Percentiles rank a stretch among this genome's conserved stretches.
These are phyloP conservation scores for Pteronura brasiliensis DNA, from an alignment of 2,113 vertebrate species.

Conservation along the genomic window DNA sequence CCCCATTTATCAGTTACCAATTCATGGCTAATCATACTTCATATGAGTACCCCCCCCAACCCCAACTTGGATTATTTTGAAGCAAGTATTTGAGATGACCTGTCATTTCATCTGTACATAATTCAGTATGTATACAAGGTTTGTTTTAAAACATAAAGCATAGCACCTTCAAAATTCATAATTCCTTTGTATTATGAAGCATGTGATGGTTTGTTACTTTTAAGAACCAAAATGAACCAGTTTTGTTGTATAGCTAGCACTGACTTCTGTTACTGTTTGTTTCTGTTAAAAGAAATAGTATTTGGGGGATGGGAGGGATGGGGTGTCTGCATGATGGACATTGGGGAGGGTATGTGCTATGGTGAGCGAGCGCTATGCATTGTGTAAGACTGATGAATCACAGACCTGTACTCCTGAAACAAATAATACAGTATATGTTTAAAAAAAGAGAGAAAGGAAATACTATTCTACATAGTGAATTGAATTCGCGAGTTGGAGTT, in stretches of 20 bases:
- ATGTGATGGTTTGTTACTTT: constrained; percentile 1
- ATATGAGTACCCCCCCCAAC: not conserved
- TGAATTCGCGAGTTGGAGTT: not conserved
- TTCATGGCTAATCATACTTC: not conserved
- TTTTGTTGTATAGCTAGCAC: not conserved
- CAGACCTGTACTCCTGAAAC: too few relatives aligned
- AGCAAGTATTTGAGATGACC: not conserved
- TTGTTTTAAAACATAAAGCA: constrained; percentile 29
- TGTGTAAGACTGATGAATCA: too few relatives aligned
- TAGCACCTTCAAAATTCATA: not conserved
- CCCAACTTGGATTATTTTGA: not conserved
- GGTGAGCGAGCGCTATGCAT: too few relatives aligned
- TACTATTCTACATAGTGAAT: not conserved
- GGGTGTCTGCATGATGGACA: too few relatives aligned
- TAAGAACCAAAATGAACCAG: not conserved
- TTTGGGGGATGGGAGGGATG: not conserved
- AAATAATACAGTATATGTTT: too few relatives aligned
- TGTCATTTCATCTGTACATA: not conserved
- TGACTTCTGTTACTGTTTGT: not conserved
- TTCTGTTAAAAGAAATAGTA: not conserved
- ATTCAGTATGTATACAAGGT: not conserved
- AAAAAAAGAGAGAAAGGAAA: not conserved
- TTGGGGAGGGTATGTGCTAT: too few relatives aligned
- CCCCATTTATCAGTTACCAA: not conserved
- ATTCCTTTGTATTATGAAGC: not conserved